A percentile compares a stretch with the other conserved stretches of the same genome.
Evolutionary conservation across 92 coral and sea anemone genomes (phyloP).

Genomic region (Chrysogorgia sp.): DNA sequence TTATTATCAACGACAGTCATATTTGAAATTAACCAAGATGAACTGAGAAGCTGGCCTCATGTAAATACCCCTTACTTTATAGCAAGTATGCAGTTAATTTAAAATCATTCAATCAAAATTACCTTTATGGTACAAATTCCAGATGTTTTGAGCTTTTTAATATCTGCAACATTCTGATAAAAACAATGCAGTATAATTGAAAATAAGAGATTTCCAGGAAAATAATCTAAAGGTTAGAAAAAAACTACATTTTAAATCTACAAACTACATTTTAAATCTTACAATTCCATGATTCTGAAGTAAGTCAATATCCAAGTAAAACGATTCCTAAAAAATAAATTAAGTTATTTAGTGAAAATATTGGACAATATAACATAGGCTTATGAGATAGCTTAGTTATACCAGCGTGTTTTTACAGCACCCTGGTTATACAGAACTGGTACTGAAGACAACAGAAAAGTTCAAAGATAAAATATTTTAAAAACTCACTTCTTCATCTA

Average conservation of each 20-base stretch:
- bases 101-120: not conserved
- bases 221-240: too few species aligned
- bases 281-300: conserved; percentile 95
- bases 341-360: not conserved
- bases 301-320: conserved; percentile 90
- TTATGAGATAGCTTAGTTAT: not conserved
- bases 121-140: conserved; percentile 97
- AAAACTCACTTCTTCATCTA: conserved; percentile 60
- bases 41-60: too few species aligned
- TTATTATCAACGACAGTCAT: too few species aligned
- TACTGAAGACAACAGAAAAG: not conserved
- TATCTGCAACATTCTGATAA: conserved; percentile 90
- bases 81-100: too few species aligned
- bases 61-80: too few species aligned
- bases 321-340: conserved; percentile 73
- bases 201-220: too few species aligned
- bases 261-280: conserved; percentile 42
- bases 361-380: not conserved
- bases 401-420: not conserved
- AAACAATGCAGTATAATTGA: not conserved
- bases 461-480: not conserved
- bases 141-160: conserved; percentile 85
- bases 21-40: too few species aligned
- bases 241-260: not conserved
- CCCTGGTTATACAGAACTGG: not conserved